A percentile compares a stretch with the other conserved stretches of the same genome.
Conservation (phyloP, 2,113 vertebrate genomes). For the Ivindomyrus marchei region DNA sequence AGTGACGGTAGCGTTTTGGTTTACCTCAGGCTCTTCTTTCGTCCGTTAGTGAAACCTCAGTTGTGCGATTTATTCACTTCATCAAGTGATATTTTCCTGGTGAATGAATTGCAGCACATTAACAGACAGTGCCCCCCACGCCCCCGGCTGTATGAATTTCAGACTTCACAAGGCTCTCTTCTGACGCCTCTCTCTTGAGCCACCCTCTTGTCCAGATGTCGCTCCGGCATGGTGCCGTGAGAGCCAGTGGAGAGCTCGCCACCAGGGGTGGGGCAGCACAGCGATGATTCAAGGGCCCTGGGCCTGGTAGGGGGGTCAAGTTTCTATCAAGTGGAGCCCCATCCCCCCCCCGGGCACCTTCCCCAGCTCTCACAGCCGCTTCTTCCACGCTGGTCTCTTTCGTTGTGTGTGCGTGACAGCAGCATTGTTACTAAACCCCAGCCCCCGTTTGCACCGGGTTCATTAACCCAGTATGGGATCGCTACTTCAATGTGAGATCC, state of each 20-base stretch:
- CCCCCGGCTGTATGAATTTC: constrained; percentile 4
- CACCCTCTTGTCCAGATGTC: constrained; percentile 5
- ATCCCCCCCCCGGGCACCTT: not conserved
- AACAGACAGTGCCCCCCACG: not conserved
- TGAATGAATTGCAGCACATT: not conserved
- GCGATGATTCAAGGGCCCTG: not conserved
- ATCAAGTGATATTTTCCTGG: not conserved
- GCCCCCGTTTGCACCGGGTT: not conserved
- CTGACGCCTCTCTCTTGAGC: not conserved
- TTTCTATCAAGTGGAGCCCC: not conserved
- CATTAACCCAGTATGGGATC: not conserved
- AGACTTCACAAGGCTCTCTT: not conserved
- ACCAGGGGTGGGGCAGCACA: not conserved
- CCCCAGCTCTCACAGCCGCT: not conserved
- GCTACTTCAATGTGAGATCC: not conserved
- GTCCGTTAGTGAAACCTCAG: not conserved
- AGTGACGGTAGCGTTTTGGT: not conserved
- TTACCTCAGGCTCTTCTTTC: not conserved
- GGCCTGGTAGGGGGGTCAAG: not conserved
- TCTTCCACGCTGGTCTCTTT: not conserved
- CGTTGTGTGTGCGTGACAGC: not conserved
- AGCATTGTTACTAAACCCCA: not conserved
- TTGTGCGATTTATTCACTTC: not conserved
- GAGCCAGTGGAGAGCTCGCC: not conserved
- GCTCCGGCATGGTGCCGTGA: not conserved